Conservation (phyloP, 2,888 invertebrate species). For the Xestia rhomboidea region DNA sequence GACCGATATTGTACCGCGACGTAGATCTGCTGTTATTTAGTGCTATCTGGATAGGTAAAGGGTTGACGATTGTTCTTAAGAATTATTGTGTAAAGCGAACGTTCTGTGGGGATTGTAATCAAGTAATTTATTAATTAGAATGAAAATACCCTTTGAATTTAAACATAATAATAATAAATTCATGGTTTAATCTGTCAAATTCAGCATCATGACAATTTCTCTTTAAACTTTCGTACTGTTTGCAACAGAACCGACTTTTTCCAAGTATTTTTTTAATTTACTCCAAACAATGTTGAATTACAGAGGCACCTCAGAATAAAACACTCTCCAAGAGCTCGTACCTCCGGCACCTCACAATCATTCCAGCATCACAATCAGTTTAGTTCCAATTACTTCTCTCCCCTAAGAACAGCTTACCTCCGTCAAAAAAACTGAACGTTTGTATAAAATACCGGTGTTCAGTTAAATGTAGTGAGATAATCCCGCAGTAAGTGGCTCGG, state of each 20-base stretch:
- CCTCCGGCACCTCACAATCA: neutral
- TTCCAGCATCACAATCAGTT: neutral
- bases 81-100: constrained; percentile 12
- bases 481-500: constrained; percentile 74
- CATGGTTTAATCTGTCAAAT: neutral
- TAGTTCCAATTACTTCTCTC: constrained; percentile 6
- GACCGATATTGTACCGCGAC: constrained; percentile 62
- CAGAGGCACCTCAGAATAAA: neutral
- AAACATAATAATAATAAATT: neutral
- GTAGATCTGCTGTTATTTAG: constrained; percentile 40
- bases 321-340: neutral
- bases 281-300: neutral
- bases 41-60: constrained; percentile 56
- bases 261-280: neutral
- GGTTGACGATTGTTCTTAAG: constrained; percentile 53
- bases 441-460: constrained; percentile 71
- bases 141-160: neutral
- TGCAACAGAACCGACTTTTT: neutral
- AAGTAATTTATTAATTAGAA: constrained; percentile 41
- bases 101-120: constrained; percentile 45
- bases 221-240: neutral
- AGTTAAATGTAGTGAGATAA: constrained; percentile 82
- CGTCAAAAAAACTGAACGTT: constrained; percentile 58
- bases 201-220: neutral
- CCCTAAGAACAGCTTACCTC: constrained; percentile 43